phyloP scores from a whole-genome alignment of 1,140 invertebrate species.

The Zaprionus capensis region DNA sequence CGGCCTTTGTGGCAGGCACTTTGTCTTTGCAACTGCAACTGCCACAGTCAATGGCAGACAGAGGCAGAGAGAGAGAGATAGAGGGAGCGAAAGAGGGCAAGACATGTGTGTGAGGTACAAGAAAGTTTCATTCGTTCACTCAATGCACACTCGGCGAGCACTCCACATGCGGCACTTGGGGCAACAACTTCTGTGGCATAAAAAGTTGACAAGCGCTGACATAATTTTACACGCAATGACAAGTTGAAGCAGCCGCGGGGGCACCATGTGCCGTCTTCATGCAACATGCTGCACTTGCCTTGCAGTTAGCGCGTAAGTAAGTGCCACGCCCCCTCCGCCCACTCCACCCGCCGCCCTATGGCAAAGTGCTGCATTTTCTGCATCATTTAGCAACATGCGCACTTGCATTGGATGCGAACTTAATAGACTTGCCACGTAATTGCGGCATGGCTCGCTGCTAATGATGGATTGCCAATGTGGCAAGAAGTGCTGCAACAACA shows the following conservation, averaged over 20 bases:
- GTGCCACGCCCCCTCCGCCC: constrained; percentile 23
- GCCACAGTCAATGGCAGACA: constrained; percentile 58
- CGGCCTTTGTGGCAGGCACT: constrained; percentile 35
- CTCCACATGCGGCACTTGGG: constrained; percentile 62
- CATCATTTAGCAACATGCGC: constrained; percentile 65
- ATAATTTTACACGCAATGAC: constrained; percentile 82
- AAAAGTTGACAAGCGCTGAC: constrained; percentile 80
- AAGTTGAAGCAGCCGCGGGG: constrained; percentile 65
- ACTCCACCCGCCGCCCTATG: neutral
- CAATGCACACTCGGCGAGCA: constrained; percentile 73
- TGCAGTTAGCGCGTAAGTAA: constrained; percentile 57
- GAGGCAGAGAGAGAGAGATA: constrained; percentile 30
- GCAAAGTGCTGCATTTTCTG: constrained; percentile 65
- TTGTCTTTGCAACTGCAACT: constrained; percentile 45
- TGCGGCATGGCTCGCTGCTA: constrained; percentile 52
- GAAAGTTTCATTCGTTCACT: constrained; percentile 70
- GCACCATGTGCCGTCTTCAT: constrained; percentile 49
- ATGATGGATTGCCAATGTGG: constrained; percentile 64
- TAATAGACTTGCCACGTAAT: constrained; percentile 76
- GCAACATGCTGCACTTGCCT: constrained; percentile 36
- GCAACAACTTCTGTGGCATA: constrained; percentile 50
- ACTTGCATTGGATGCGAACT: constrained; percentile 53
- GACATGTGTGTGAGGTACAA: constrained; percentile 8
- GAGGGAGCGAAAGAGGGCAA: constrained; percentile 19
- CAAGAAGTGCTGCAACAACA: constrained; percentile 8